Evolutionary conservation across 2,113 vertebrate species (phyloP), one percentile per base, ranked within the genome.

Genomic region (Nansenia antarctica): DNA sequence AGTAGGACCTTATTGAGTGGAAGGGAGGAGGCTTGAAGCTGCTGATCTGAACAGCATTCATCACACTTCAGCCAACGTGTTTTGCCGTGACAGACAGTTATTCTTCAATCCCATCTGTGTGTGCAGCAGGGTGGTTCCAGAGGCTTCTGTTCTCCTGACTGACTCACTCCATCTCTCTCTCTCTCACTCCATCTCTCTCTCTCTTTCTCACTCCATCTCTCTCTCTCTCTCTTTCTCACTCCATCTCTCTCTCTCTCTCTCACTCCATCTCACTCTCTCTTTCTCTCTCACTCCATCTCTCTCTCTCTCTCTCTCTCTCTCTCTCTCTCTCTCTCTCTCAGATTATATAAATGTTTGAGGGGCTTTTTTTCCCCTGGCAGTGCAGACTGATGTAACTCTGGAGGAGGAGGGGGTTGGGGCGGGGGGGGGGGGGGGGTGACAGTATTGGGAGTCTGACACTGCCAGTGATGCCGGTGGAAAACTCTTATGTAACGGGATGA

Each of bases 401-500:
- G 39, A 15, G 12, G 12, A n/a, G n/a, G n/a, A n/a, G n/a, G 12
- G 39, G 39, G 45, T 49, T 20, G 5, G n/a, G 45, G 45, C 20
- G n/a, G 39, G 39, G 12, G 12, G 12, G n/a, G n/a, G n/a, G n/a
- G n/a, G 12, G 39, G 39, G 45, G n/a, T 20, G 5, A 20, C 18
- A n/a, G n/a, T 49, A 27, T 15, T 47, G 24, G 37, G 62, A 29
- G 62, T 22, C 18, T 49, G 45, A 3, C 18, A 45, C 14, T 64
- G 64, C 30, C 45, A 67, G 49, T 29, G 45, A 64, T 39, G 37
- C 24, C 14, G 0, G 15, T 42, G 39, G 39, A n/a, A n/a, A n/a
- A 24, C 30, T 65, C 47, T 67, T 67, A 67, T 55, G 49, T 55
- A 67, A 67, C 14, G 65, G 32, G 52, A 67, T 55, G 65, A 55